Base-by-base conservation (phyloP, 1,140 invertebrate species). In the Micrasema minimum region DNA sequence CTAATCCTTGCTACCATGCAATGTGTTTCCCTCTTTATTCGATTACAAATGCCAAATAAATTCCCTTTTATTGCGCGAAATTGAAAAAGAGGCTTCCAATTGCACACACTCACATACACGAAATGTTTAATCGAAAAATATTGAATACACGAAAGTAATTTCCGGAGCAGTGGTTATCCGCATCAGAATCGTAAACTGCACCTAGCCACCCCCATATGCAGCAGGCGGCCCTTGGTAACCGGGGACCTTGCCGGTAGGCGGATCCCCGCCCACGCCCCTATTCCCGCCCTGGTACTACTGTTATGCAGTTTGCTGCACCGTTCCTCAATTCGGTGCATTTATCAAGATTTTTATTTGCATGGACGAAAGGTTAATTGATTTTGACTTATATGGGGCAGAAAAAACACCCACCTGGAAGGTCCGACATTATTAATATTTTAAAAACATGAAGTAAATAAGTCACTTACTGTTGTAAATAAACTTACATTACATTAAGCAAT, bases 101-200 rank as follows among this genome's bases (percentile, higher is more conserved):
- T 62, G 57, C 57, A 62, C n/a, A n/a, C n/a, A n/a, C n/a, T n/a
- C n/a, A n/a, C n/a, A 45, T 45, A 62, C 41, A 62, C 22, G 31
- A 16, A 57, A 57, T 57, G 37, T 43, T 23, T 62, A 41, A 66
- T 53, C 48, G 48, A 51, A 66, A 66, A 66, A 66, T 66, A 66
- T 66, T 51, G 46, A 53, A 66, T 66, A 51, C 64, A 66, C 46
- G 48, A 53, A 66, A 66, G 64, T 66, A 66, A 66, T 66, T 66
- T 66, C 64, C 64, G 64, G 64, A 53, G 64, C 46, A 5, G 46
- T 48, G 48, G 48, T 46, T 51, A 51, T 66, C 64, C 46, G 64
- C 11, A 53, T 37, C 64, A n/a, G 41, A 51, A 66, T 66, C 64
- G 64, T 66, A 51, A 38, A 51, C 23, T 51, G 46, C 64, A 51